phyloP scores from a whole-genome alignment of 2,113 vertebrate genomes.

The Apodemus speciosus region DNA sequence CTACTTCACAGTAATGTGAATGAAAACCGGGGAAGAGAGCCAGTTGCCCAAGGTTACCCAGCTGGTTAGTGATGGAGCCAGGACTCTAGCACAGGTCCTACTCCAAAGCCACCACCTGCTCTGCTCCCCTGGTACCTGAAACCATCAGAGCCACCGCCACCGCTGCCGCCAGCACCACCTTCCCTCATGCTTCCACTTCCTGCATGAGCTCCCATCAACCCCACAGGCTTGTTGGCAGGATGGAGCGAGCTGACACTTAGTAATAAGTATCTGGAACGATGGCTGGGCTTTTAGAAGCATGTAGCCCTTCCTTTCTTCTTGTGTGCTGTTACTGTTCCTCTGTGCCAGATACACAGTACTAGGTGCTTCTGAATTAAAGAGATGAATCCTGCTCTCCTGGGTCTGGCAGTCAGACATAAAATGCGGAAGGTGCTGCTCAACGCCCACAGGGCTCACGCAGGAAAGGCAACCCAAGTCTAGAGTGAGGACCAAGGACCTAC shows the following conservation, averaged over 20 bases:
- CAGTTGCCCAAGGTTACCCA: background rate
- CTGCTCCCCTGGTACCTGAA: background rate
- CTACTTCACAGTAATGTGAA: background rate
- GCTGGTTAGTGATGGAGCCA: constrained; percentile 16
- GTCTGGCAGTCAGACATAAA: background rate
- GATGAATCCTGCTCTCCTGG: background rate
- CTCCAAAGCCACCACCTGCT: background rate
- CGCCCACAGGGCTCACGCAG: background rate
- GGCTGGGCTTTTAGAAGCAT: background rate
- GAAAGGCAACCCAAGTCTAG: background rate
- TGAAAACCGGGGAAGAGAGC: background rate
- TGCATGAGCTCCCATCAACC: background rate
- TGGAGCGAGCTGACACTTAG: background rate
- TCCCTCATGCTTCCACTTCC: background rate
- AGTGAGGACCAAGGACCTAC: background rate
- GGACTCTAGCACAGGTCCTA: background rate
- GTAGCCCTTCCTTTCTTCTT: background rate
- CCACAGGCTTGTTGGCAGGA: background rate
- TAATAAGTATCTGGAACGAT: background rate
- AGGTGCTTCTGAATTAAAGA: background rate
- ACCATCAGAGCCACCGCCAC: background rate
- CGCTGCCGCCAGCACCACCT: background rate
- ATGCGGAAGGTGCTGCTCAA: background rate
- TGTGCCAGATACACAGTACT: background rate
- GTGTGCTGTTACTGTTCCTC: background rate